Conservation (phyloP, 2,888 invertebrate species). For the Diplolepis rosae region DNA sequence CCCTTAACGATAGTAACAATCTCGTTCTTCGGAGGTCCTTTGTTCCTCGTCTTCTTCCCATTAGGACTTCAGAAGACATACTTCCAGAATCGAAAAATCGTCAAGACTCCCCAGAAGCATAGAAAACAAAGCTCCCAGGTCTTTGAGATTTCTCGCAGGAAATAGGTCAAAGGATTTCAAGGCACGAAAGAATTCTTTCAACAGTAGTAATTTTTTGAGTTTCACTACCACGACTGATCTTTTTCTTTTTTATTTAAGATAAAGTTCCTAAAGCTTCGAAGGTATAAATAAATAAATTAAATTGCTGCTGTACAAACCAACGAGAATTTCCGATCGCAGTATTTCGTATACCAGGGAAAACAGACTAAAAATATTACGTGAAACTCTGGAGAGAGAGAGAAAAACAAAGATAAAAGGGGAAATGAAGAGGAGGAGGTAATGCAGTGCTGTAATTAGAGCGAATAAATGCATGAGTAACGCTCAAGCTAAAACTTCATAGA, state of each 20-base stretch:
- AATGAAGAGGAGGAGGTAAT: neutral
- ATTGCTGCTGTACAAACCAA: neutral
- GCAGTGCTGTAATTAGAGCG: conserved; percentile 2
- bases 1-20: neutral
- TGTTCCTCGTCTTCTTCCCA: neutral
- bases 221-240: neutral
- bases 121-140: neutral
- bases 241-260: neutral
- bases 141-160: conserved; percentile 4
- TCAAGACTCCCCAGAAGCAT: neutral
- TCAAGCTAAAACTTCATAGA: conserved; percentile 5
- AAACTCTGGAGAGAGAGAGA: neutral
- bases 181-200: neutral
- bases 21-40: conserved; percentile 2
- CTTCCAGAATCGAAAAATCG: conserved; percentile 8
- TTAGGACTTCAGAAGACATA: conserved; percentile 1
- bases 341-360: neutral
- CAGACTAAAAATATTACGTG: neutral
- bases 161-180: conserved; percentile 2
- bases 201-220: neutral
- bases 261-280: neutral
- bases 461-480: conserved; percentile 10
- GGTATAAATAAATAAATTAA: neutral
- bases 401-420: neutral
- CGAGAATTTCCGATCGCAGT: neutral